Evolutionary conservation across 2,888 invertebrate species (phyloP), one percentile per base, ranked within the genome.

Genomic region (Cryptus viduatorius): DNA sequence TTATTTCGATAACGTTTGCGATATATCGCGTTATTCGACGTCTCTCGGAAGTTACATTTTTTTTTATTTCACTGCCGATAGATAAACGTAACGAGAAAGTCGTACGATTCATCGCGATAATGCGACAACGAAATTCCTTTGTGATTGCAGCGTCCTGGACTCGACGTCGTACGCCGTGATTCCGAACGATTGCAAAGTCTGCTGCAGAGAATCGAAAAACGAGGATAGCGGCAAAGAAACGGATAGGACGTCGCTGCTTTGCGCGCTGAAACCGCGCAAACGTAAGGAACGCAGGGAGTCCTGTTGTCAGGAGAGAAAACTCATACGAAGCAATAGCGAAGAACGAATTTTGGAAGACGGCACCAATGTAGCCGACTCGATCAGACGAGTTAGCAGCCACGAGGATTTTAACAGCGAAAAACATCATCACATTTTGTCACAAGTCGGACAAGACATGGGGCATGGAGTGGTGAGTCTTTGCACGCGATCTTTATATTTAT

Each of bases 251-350:
- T 94, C 95, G 76, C 94, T 95, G 93, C 94, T 95, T 92, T 95
- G 95, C 94, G 94, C 95, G 89, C 94, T 95, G 93, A 92, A 93
- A 91, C 95, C 95, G 88, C 95, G 95, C 89, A 95, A 95, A 93
- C 94, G 95, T 68, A 95, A 95, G 91, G 95, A 96, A 94, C 94
- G 95, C 78, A 94, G 95, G n/a, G 95, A 95, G 90, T 95, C 95
- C 80, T 95, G 95, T 82, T 92, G 92, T 65, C 92, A 93, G 83
- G 94, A 94, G 86, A 90, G 93, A 50, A 93, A 93, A 84, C 88
- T 93, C 29, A 93, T 93, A 86, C 92, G 93, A 77, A 93, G 93
- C 81, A 93, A 90, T 88, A 94, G 93, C 87, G 93, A 93, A 82
- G 93, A 94, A 85, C 91, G 91, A 42, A 92, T 93, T 86, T 90